These are phyloP conservation scores for Campylomormyrus numenius DNA, from an alignment of 2,113 vertebrate species.

Conservation along the genomic window DNA sequence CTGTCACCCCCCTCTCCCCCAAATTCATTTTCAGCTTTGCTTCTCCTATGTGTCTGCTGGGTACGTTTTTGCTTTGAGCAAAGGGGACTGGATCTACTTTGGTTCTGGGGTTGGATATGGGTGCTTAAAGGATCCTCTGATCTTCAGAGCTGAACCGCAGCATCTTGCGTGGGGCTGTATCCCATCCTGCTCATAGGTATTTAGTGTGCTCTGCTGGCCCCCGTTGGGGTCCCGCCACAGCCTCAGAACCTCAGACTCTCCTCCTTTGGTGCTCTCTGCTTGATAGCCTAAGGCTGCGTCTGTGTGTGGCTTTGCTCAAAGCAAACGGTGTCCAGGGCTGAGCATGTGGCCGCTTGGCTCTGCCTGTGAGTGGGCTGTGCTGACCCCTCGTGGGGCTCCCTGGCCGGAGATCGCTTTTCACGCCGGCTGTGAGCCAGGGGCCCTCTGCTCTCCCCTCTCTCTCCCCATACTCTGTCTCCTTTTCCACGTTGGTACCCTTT, in stretches of 20 bases:
- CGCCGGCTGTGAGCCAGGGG: neutral
- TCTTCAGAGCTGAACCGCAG: neutral
- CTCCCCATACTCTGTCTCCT: neutral
- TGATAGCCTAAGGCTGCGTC: neutral
- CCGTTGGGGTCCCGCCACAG: neutral
- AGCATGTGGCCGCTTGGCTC: neutral
- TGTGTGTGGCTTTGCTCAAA: neutral
- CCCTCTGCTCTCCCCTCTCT: neutral
- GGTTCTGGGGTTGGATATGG: neutral
- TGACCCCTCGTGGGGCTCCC: neutral
- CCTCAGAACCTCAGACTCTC: neutral
- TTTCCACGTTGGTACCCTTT: neutral
- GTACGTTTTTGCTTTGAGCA: neutral
- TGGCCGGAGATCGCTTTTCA: neutral
- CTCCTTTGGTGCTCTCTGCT: neutral
- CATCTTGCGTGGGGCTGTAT: neutral
- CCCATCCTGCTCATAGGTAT: neutral
- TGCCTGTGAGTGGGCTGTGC: neutral
- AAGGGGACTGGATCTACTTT: neutral
- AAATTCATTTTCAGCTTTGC: neutral
- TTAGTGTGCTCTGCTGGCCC: neutral
- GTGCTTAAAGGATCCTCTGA: neutral
- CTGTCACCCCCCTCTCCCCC: neutral
- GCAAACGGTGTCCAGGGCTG: neutral
- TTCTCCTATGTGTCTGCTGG: neutral